Evolutionary conservation across 2,113 vertebrate species (phyloP), one percentile per base, ranked within the genome.

Genomic region (Origma solitaria): DNA sequence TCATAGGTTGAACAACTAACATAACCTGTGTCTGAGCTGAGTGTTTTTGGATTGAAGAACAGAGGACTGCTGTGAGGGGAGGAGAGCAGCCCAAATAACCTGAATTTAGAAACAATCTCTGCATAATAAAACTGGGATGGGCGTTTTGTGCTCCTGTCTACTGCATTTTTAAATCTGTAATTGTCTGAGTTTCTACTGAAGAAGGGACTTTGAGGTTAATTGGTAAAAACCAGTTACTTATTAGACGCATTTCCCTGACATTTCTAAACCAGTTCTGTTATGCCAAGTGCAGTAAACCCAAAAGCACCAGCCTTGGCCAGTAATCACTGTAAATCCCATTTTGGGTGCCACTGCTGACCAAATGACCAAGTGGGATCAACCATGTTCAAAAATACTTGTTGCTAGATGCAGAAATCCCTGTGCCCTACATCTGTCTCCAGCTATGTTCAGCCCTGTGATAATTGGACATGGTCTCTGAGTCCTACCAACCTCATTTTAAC

Each of bases 391-490:
- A 86, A 47, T 45, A 58, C 33, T 84, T 69, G 54, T 51, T 35
- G 7, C 33, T 71, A 73, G 47, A 38, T 71, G 27, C 33, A 78
- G 76, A 77, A 83, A 83, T 6, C 11, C 68, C 40, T 69, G 19
- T 69, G 51, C 15, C 7, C 58, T 86, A 17, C 22, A n/a, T 22
- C 50, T 73, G 0, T 15, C 38, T 80, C 35, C 19, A 76, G 24
- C 6, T 42, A 15, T 53, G 28, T n/a, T 72, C 40, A 56, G 19
- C 13, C 19, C 25, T 51, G 10, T 56, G 82, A 49, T 51, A 3
- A 9, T 57, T 69, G 75, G 23, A 47, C 0, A 0, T 35, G 47
- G 23, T 54, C 15, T 33, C 30, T 42, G 60, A 71, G 49, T 56
- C 20, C 73, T 90, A 15, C 51, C 38, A 61, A 75, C 15, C 33